A percentile compares a stretch with the other conserved stretches of the same genome.
These are phyloP conservation scores for Gouania willdenowi DNA, from an alignment of 2,797 vertebrate genomes.

Conservation along the genomic window DNA sequence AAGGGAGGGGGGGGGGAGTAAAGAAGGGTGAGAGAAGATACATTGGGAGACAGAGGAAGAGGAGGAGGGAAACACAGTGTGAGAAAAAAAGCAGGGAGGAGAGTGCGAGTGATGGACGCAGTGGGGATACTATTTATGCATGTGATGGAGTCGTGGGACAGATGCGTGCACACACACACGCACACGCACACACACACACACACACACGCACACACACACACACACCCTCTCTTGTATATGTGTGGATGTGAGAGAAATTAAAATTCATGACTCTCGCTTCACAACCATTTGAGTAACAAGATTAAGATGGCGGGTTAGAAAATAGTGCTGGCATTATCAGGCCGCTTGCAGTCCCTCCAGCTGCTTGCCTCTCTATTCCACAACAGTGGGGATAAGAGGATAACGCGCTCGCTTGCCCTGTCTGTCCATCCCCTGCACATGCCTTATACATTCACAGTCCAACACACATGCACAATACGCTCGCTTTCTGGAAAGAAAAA, in stretches of 20 bases:
- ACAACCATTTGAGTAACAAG: slow-evolving; percentile 99
- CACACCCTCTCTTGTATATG: slow-evolving; percentile 6
- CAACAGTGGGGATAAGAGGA: slow-evolving; percentile 99
- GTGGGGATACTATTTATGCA: slow-evolving; percentile 82
- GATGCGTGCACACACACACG: no score
- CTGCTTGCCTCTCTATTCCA: slow-evolving; percentile 97
- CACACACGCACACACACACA: slow-evolving; percentile 27
- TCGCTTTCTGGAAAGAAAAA: no score
- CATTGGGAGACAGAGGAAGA: slow-evolving; percentile 19
- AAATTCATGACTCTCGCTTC: slow-evolving; percentile 99
- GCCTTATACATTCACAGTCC: slow-evolving; percentile 32
- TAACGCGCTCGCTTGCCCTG: slow-evolving; percentile 85
- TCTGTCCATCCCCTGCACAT: slow-evolving; percentile 57
- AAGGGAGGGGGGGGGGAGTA: slow-evolving; percentile 26
- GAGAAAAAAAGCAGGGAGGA: slow-evolving; percentile 30
- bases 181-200: slow-evolving; percentile 21
- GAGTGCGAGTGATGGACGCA: slow-evolving; percentile 78
- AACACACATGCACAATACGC: slow-evolving; percentile 29
- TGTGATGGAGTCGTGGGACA: slow-evolving; percentile 61
- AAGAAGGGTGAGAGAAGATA: slow-evolving; percentile 45
- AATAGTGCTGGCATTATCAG: slow-evolving; percentile 98
- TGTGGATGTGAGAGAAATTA: slow-evolving; percentile 81
- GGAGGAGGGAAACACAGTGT: slow-evolving; percentile 10
- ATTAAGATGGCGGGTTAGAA: slow-evolving; percentile 99
- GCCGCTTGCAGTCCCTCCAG: slow-evolving; percentile 98